Conservation (phyloP, 2,113 vertebrate species). For the Misgurnus anguillicaudatus region DNA sequence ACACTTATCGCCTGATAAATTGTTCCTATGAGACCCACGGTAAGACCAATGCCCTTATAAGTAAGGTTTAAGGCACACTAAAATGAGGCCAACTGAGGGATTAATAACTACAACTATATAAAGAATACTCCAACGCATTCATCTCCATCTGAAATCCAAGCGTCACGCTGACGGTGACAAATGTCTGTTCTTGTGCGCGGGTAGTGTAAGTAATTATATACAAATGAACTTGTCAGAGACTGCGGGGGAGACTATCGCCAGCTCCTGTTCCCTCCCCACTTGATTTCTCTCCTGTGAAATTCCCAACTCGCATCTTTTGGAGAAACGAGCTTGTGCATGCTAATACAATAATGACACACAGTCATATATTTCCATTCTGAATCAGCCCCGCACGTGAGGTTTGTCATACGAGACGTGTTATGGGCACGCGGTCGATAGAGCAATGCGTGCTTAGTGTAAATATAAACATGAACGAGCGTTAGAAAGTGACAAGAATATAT, state of each 20-base stretch:
- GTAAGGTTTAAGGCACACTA: constrained; percentile 44
- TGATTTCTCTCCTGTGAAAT: constrained; percentile 62
- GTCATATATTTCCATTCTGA: constrained; percentile 34
- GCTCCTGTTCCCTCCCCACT: constrained; percentile 57
- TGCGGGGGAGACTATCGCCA: constrained; percentile 56
- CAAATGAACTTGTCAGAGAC: constrained; percentile 64
- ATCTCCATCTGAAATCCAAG: constrained; percentile 55
- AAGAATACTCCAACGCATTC: constrained; percentile 51
- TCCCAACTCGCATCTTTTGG: constrained; percentile 38
- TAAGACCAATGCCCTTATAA: constrained; percentile 29
- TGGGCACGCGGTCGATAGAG: background rate
- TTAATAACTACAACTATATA: constrained; percentile 52
- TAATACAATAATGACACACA: constrained; percentile 38
- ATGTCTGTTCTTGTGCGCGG: constrained; percentile 57
- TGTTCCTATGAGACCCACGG: constrained; percentile 8
- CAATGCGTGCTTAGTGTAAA: constrained; percentile 12
- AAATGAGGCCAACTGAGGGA: constrained; percentile 48
- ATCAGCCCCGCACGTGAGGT: background rate
- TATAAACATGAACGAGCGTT: constrained; percentile 2
- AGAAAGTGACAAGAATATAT: constrained; percentile 17
- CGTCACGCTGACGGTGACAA: constrained; percentile 58
- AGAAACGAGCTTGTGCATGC: constrained; percentile 43
- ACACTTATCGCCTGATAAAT: constrained; percentile 29
- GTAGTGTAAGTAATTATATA: constrained; percentile 65
- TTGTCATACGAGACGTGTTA: constrained; percentile 16